phyloP scores from a whole-genome alignment of 1,140 invertebrate genomes.

The Hylyphantes graminicola region DNA sequence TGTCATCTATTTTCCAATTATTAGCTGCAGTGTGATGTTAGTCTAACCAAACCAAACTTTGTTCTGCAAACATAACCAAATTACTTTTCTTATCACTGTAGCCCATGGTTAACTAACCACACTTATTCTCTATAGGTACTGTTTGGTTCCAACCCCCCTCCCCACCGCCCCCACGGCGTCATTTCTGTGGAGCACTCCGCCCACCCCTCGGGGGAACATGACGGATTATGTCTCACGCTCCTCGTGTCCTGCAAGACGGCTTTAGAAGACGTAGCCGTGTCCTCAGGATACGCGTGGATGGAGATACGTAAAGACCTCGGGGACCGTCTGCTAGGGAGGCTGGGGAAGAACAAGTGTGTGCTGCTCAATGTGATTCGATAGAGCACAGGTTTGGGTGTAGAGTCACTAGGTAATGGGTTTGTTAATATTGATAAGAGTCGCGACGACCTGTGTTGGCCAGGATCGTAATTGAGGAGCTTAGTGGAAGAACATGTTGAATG shows the following conservation, averaged over 20 bases:
- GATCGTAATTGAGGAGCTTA: too few relatives aligned
- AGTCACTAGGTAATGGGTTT: too few relatives aligned
- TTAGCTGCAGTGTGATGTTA: too few relatives aligned
- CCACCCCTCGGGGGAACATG: slow-evolving; percentile 71
- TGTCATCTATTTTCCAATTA: too few relatives aligned
- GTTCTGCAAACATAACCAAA: too few relatives aligned
- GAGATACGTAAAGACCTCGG: slow-evolving; percentile 79
- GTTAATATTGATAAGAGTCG: too few relatives aligned
- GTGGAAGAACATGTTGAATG: too few relatives aligned
- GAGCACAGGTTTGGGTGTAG: slow-evolving; percentile 54
- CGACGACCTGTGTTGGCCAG: too few relatives aligned
- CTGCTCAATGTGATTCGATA: slow-evolving; percentile 84
- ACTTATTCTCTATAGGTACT: slow-evolving; percentile 74
- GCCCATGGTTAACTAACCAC: too few relatives aligned
- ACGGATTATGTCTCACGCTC: slow-evolving; percentile 85
- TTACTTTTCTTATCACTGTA: too few relatives aligned
- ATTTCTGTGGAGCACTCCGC: slow-evolving; percentile 64
- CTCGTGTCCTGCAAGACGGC: slow-evolving; percentile 87
- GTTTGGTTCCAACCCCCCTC: slow-evolving; percentile 86
- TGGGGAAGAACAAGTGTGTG: slow-evolving; percentile 81
- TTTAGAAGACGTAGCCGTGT: slow-evolving; percentile 80
- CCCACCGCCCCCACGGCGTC: slow-evolving; percentile 81
- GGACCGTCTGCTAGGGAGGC: slow-evolving; percentile 75
- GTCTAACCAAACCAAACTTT: too few relatives aligned
- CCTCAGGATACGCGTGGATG: slow-evolving; percentile 90